Evolutionary conservation across 1,140 invertebrate species (phyloP).

Genomic region (Drosophila nebulosa): DNA sequence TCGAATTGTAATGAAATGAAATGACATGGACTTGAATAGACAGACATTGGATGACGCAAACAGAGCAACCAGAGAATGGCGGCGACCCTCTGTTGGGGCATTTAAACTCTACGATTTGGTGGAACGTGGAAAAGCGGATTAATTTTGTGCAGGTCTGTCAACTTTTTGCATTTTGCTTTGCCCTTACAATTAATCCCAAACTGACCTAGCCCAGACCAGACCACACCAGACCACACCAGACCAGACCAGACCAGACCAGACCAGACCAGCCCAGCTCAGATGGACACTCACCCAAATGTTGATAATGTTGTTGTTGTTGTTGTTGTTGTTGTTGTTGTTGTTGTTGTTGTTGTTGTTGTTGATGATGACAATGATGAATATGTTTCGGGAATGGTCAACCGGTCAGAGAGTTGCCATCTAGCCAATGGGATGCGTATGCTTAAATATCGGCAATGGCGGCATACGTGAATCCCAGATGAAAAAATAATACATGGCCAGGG

Average conservation of each 20-base stretch:
- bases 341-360: too few species aligned
- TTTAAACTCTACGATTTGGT: slow-evolving; percentile 52
- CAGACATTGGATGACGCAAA: slow-evolving; percentile 2
- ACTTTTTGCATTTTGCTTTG: slow-evolving; percentile 42
- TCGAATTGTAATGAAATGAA: too few species aligned
- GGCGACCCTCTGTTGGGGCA: too few species aligned
- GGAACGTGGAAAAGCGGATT: slow-evolving; percentile 65
- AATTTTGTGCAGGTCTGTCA: slow-evolving; percentile 72
- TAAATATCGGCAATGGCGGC: slow-evolving; percentile 75
- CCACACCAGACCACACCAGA: too few species aligned
- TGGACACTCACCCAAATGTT: slow-evolving; percentile 47
- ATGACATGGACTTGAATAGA: background rate
- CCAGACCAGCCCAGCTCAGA: background rate
- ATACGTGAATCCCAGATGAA: slow-evolving; percentile 79
- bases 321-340: too few species aligned
- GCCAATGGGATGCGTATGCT: slow-evolving; percentile 77
- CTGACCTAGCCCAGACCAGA: background rate
- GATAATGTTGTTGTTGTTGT: too few species aligned
- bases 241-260: too few species aligned
- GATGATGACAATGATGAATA: slow-evolving; percentile 8
- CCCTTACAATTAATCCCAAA: slow-evolving; percentile 14
- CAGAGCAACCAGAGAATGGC: too few species aligned
- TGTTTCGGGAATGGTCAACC: background rate
- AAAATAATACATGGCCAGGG: slow-evolving; percentile 71
- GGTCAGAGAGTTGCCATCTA: slow-evolving; percentile 17